These are phyloP conservation scores for Myotis myotis DNA, from an alignment of 2,797 vertebrate species.

Conservation along the genomic window DNA sequence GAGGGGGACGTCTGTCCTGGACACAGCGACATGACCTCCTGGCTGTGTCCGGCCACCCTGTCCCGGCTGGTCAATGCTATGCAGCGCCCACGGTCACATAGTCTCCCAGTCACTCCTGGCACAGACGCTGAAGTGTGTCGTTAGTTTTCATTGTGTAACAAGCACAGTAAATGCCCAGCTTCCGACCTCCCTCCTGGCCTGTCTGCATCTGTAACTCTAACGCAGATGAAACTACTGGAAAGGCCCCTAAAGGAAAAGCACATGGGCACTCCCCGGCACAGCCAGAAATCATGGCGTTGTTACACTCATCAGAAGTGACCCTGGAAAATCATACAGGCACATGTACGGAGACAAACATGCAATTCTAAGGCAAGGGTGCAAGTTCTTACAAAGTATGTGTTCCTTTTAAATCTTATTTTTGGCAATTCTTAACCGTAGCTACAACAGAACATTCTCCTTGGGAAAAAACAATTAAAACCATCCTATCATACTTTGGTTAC, in stretches of 20 bases:
- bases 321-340: background rate
- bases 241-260: background rate
- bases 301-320: background rate
- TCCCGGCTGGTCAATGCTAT: background rate
- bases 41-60: background rate
- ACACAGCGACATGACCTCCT: background rate
- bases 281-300: background rate
- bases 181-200: background rate
- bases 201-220: background rate
- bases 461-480: background rate
- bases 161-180: background rate
- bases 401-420: background rate
- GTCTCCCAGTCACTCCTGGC: background rate
- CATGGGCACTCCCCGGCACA: background rate
- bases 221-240: background rate
- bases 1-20: background rate
- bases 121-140: background rate
- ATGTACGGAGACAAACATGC: background rate
- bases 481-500: background rate
- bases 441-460: background rate
- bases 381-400: background rate
- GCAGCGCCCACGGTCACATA: background rate
- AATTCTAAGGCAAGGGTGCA: background rate
- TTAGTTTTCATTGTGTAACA: background rate
- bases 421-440: background rate